phyloP scores from a whole-genome alignment of 2,113 vertebrate genomes.

The Galeopterus variegatus region DNA sequence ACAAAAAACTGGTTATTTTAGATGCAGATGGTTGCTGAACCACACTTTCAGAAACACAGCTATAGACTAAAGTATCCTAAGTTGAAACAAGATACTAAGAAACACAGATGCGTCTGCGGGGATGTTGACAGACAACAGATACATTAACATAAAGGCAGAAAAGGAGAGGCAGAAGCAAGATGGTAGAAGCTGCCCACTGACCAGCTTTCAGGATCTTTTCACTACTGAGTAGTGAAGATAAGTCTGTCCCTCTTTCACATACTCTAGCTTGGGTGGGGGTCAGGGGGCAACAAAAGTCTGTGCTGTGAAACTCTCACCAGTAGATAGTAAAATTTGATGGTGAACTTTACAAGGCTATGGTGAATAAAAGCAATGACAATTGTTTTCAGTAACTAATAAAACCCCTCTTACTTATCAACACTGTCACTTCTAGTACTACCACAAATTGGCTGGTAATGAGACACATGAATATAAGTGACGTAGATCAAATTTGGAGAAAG shows the following conservation, averaged over 20 bases:
- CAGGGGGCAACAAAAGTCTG: background rate
- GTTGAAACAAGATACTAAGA: background rate
- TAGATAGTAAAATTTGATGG: background rate
- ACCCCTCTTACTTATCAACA: background rate
- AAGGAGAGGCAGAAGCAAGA: background rate
- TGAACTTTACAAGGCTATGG: background rate
- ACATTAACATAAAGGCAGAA: background rate
- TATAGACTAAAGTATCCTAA: background rate
- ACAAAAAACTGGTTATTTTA: background rate
- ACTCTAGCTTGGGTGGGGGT: background rate
- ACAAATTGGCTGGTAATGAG: background rate
- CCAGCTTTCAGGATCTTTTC: background rate
- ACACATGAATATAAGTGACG: background rate
- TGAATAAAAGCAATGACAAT: background rate
- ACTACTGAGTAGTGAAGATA: background rate
- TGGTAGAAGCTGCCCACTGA: background rate
- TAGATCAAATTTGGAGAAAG: background rate
- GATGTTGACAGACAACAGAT: background rate
- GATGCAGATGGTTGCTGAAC: background rate
- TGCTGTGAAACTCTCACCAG: background rate
- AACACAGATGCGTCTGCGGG: background rate
- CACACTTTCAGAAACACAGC: background rate
- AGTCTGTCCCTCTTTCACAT: background rate
- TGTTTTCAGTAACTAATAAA: constrained; percentile 57
- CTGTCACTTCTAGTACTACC: background rate